Conservation (phyloP, 2,797 vertebrate species). For the Pampus argenteus region DNA sequence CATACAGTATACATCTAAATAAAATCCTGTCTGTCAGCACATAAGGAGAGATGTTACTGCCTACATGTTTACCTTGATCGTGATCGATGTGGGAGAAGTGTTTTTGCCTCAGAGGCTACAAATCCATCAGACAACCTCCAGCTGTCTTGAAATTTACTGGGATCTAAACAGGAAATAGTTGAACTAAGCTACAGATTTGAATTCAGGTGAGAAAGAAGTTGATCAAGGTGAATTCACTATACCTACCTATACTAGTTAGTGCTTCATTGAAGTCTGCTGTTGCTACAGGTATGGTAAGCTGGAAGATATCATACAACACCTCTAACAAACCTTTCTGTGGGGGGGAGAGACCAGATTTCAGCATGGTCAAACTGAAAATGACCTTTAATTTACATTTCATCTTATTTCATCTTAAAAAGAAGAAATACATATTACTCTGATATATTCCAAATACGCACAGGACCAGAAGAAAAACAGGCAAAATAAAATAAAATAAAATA, state of each 20-base stretch:
- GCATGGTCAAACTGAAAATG: not conserved
- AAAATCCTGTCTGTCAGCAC: not conserved
- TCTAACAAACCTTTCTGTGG: conserved; percentile 90
- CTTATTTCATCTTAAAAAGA: too few species aligned
- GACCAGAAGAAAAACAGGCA: too few species aligned
- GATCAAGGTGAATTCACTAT: not conserved
- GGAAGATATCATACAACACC: conserved; percentile 93
- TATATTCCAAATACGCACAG: too few species aligned
- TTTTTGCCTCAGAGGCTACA: conserved; percentile 93
- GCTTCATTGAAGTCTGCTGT: conserved; percentile 92
- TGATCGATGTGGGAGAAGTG: conserved; percentile 91
- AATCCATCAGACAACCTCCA: conserved; percentile 95
- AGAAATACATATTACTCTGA: too few species aligned
- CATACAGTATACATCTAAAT: not conserved
- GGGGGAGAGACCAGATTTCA: conserved; percentile 13
- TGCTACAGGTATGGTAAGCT: conserved; percentile 89
- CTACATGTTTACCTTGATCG: conserved; percentile 86
- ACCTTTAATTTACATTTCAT: not conserved
- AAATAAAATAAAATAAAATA: too few species aligned
- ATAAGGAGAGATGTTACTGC: not conserved
- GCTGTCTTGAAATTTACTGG: conserved; percentile 91
- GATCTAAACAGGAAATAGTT: conserved; percentile 79
- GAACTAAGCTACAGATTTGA: conserved; percentile 54
- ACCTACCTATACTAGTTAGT: conserved; percentile 89
- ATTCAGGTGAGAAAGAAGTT: conserved; percentile 2